Conservation (phyloP, 2,888 invertebrate genomes). For the Trachelus stipa region DNA sequence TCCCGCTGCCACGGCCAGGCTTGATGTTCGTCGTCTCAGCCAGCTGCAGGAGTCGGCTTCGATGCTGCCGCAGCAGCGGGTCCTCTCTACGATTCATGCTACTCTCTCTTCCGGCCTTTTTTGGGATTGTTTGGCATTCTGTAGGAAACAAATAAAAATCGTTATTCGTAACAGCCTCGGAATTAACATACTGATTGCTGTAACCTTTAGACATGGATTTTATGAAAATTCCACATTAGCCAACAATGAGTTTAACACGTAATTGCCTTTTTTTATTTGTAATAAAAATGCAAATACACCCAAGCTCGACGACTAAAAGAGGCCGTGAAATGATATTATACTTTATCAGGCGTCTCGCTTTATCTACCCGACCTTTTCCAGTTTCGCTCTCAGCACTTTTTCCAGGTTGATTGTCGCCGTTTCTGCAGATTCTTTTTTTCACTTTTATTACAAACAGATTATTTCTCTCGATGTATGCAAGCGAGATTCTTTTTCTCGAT, state of each 20-base stretch:
- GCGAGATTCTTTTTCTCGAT: not conserved
- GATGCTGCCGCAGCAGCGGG: constrained; percentile 67
- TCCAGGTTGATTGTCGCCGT: not conserved
- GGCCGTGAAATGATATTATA: not conserved
- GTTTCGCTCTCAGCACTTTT: not conserved
- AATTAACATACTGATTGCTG: not conserved
- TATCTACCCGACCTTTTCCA: not conserved
- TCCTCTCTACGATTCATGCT: constrained; percentile 68
- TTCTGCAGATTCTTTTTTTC: not conserved
- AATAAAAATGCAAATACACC: not conserved
- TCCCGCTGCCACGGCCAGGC: constrained; percentile 58
- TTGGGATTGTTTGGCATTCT: constrained; percentile 33
- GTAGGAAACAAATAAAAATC: constrained; percentile 10
- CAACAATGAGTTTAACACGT: not conserved
- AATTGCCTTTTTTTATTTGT: not conserved
- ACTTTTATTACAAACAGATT: not conserved
- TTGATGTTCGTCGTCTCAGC: constrained; percentile 66
- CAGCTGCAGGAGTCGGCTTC: constrained; percentile 68
- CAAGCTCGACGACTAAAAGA: not conserved
- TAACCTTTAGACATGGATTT: not conserved
- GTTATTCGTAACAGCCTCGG: not conserved
- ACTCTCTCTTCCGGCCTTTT: constrained; percentile 31
- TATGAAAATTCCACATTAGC: not conserved
- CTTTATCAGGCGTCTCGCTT: not conserved
- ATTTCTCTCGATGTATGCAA: not conserved